Conservation (phyloP, 2,888 invertebrate species). For the Habrosyne pyritoides region DNA sequence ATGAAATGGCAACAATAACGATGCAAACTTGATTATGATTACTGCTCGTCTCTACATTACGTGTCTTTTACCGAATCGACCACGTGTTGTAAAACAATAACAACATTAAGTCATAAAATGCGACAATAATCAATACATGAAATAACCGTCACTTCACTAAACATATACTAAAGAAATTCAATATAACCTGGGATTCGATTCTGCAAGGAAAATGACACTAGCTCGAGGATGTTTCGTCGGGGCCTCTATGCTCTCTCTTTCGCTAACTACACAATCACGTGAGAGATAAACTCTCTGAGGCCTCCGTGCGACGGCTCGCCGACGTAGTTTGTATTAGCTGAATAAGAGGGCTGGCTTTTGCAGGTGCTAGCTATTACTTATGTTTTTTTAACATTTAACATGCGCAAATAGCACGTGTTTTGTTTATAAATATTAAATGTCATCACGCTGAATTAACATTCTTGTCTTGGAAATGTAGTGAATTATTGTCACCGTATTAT, state of each 20-base stretch:
- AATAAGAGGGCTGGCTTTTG: too few species aligned
- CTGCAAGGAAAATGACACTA: too few species aligned
- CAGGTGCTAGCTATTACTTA: neutral
- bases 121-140: neutral
- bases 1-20: conserved; percentile 13
- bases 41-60: conserved; percentile 9
- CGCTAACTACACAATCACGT: too few species aligned
- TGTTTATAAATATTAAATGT: neutral
- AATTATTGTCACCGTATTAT: conserved; percentile 2
- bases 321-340: too few species aligned
- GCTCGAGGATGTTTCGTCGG: too few species aligned
- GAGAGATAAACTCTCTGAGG: too few species aligned
- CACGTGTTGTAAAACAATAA: neutral
- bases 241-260: too few species aligned
- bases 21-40: conserved; percentile 17
- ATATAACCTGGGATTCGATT: too few species aligned
- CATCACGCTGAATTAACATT: neutral
- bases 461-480: neutral
- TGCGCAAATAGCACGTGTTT: neutral
- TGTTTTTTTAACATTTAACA: neutral
- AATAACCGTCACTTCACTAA: too few species aligned
- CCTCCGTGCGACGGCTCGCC: too few species aligned
- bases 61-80: neutral
- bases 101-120: neutral
- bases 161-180: too few species aligned